Conservation (phyloP, 2,113 vertebrate species). For the Brachypteracias leptosomus region DNA sequence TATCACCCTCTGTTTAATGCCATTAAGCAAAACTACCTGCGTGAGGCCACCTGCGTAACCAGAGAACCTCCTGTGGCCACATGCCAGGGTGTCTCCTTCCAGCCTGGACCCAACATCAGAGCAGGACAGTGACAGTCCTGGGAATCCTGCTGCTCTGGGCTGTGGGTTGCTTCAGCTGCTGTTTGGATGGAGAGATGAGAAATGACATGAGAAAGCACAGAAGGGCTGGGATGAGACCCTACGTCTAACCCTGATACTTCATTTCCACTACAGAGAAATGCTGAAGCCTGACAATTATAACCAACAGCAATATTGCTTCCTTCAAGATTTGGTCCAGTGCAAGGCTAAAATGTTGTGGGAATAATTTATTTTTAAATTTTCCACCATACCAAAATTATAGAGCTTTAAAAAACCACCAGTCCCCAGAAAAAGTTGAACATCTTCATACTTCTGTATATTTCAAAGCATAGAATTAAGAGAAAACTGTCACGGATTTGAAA, state of each 20-base stretch:
- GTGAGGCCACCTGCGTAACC: background rate
- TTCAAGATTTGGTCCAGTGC: background rate
- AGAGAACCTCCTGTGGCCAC: background rate
- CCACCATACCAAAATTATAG: background rate
- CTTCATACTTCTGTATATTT: background rate
- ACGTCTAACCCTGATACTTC: background rate
- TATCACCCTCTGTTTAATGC: slow-evolving; percentile 35
- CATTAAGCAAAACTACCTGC: slow-evolving; percentile 23
- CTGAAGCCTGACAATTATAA: background rate
- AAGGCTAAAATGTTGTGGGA: background rate
- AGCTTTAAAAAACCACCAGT: background rate
- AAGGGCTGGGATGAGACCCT: background rate
- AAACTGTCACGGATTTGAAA: background rate
- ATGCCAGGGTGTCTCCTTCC: background rate
- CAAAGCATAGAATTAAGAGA: background rate
- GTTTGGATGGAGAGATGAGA: background rate
- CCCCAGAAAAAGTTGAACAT: background rate
- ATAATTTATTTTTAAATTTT: slow-evolving; percentile 24
- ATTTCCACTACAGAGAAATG: background rate
- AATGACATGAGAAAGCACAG: background rate
- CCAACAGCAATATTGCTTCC: background rate
- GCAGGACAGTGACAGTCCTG: fast-evolving
- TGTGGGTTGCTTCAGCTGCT: background rate
- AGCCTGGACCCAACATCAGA: background rate
- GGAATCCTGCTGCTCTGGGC: fast-evolving